These are phyloP conservation scores for Drosophila leontia DNA, from an alignment of 1,140 invertebrate species.

Conservation along the genomic window DNA sequence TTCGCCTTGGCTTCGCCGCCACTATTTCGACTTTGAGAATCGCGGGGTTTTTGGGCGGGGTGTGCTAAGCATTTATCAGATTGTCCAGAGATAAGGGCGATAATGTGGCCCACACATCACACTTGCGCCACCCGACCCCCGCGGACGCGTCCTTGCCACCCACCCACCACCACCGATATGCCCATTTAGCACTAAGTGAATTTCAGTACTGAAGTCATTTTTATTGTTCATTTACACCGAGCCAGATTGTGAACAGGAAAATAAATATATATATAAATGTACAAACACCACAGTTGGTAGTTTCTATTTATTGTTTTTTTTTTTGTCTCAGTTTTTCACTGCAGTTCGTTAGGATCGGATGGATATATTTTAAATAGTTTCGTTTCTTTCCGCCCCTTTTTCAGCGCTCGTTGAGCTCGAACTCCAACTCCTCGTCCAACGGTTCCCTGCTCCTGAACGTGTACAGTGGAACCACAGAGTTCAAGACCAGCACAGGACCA, in stretches of 20 bases:
- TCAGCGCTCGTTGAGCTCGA: constrained; percentile 73
- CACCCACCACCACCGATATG: neutral
- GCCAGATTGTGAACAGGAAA: constrained; percentile 43
- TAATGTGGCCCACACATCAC: constrained; percentile 50
- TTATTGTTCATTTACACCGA: constrained; percentile 66
- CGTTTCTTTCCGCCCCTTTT: neutral
- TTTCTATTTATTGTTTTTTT: constrained; percentile 23
- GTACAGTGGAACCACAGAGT: constrained; percentile 73
- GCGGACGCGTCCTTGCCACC: neutral
- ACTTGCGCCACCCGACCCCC: constrained; percentile 7
- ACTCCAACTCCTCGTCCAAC: constrained; percentile 72
- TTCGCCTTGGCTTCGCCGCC: constrained; percentile 12
- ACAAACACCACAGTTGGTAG: constrained; percentile 34
- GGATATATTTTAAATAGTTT: constrained; percentile 17
- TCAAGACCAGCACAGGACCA: constrained; percentile 20
- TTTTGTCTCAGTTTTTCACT: constrained; percentile 36
- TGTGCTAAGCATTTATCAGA: constrained; percentile 60
- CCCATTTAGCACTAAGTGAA: constrained; percentile 47
- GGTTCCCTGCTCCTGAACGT: constrained; percentile 69
- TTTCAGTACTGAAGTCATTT: constrained; percentile 50
- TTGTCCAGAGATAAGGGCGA: constrained; percentile 62
- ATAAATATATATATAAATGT: neutral
- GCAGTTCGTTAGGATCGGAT: constrained; percentile 40
- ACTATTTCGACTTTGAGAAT: constrained; percentile 12
- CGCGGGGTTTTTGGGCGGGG: neutral